Evolutionary conservation across 2,797 vertebrate genomes (phyloP).

Genomic region (Syncerus caffer): DNA sequence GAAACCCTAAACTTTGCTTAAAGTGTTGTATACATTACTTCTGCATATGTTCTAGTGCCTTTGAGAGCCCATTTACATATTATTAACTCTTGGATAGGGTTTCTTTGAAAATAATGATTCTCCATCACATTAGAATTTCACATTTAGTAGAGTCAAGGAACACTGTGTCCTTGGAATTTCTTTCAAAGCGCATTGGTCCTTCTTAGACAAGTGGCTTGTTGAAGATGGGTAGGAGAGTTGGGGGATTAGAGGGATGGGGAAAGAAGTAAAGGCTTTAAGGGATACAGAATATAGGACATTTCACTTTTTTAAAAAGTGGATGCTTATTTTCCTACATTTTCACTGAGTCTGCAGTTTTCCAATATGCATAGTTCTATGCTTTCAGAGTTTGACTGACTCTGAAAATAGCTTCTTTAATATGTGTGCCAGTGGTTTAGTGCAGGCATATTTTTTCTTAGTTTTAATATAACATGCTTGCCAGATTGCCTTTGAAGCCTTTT

Average conservation of each 20-base stretch:
- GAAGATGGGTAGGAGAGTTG: background rate
- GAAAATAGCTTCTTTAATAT: background rate
- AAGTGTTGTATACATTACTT: constrained; percentile 33
- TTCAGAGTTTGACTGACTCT: background rate
- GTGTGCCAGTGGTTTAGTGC: background rate
- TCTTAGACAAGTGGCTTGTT: background rate
- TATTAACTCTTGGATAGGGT: constrained; percentile 40
- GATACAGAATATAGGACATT: background rate
- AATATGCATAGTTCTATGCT: background rate
- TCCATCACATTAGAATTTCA: constrained; percentile 21
- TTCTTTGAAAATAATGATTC: constrained; percentile 36
- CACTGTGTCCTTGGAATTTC: constrained; percentile 40
- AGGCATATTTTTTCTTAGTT: background rate
- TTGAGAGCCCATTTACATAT: constrained; percentile 56
- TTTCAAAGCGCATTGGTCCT: background rate
- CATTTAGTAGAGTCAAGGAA: background rate
- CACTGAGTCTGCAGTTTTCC: background rate
- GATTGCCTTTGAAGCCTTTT: background rate
- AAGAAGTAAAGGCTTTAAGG: background rate
- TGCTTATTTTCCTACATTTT: background rate
- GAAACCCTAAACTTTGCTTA: constrained; percentile 40
- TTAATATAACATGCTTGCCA: background rate
- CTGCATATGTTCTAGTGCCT: constrained; percentile 35
- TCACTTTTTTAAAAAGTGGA: background rate
- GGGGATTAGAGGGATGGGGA: background rate